A percentile compares a stretch with the other conserved stretches of the same genome.
Evolutionary conservation across 2,888 invertebrate species (phyloP).

Genomic region (Carcina quercana): DNA sequence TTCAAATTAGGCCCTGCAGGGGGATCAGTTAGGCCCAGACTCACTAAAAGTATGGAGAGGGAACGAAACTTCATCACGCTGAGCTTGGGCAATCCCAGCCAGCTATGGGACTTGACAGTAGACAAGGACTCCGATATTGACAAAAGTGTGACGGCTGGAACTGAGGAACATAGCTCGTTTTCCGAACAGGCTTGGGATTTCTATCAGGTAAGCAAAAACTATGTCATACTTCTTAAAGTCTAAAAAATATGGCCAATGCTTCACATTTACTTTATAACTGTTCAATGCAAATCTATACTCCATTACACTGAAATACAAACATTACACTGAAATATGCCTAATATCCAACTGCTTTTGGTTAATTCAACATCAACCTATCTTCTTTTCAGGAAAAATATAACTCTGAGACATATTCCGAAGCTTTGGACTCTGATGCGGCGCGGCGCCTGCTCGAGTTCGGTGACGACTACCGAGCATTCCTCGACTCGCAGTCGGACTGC

Average conservation of each 20-base stretch:
- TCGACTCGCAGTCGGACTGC: slow-evolving; percentile 93
- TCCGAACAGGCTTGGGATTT: slow-evolving; percentile 97
- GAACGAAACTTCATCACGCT: slow-evolving; percentile 54
- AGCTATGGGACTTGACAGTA: slow-evolving; percentile 57
- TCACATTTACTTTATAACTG: too few species aligned
- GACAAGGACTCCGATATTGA: slow-evolving; percentile 70
- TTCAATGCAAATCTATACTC: too few species aligned
- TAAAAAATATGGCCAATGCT: background rate
- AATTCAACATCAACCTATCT: slow-evolving; percentile 15
- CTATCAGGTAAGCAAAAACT: slow-evolving; percentile 83
- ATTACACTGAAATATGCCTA: too few species aligned
- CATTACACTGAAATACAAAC: too few species aligned
- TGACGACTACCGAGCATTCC: slow-evolving; percentile 91
- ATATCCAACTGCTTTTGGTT: too few species aligned
- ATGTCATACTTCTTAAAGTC: too few species aligned
- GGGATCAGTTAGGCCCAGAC: slow-evolving; percentile 53
- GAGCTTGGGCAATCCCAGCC: slow-evolving; percentile 58
- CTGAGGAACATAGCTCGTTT: slow-evolving; percentile 86
- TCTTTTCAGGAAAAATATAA: slow-evolving; percentile 88
- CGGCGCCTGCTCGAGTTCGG: slow-evolving; percentile 88
- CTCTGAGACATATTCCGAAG: slow-evolving; percentile 92
- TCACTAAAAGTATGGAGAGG: slow-evolving; percentile 50
- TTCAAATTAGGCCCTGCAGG: slow-evolving; percentile 79
- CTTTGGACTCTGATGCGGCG: slow-evolving; percentile 89
- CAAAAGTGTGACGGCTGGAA: slow-evolving; percentile 76